phyloP scores from a whole-genome alignment of 2,888 invertebrate species.

The Meteorus cinctellus region DNA sequence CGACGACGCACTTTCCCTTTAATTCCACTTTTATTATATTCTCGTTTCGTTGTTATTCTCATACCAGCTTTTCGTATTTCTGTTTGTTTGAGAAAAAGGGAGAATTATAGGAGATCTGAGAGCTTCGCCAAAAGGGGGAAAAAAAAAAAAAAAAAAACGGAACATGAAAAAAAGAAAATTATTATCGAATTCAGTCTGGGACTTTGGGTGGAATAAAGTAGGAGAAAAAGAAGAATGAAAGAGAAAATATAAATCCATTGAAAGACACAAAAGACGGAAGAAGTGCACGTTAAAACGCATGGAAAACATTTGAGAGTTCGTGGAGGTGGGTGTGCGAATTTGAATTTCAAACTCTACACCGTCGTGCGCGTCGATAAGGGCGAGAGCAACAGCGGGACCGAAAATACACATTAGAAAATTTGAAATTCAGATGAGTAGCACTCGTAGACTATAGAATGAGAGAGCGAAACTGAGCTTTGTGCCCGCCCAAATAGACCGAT shows the following conservation, averaged over 20 bases:
- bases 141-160: not conserved
- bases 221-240: slow-evolving; percentile 1
- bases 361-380: slow-evolving; percentile 60
- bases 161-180: not conserved
- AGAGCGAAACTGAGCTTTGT: slow-evolving; percentile 46
- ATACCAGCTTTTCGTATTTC: not conserved
- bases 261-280: slow-evolving; percentile 28
- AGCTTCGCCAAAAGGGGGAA: not conserved
- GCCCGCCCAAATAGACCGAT: slow-evolving; percentile 34
- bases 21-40: slow-evolving; percentile 22
- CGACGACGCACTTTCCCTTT: slow-evolving; percentile 17
- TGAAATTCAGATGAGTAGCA: slow-evolving; percentile 67
- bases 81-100: slow-evolving; percentile 1
- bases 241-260: not conserved
- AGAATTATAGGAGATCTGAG: not conserved
- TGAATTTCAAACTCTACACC: slow-evolving; percentile 67
- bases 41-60: slow-evolving; percentile 2
- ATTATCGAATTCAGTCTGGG: not conserved
- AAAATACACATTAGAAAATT: slow-evolving; percentile 72
- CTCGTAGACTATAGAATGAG: slow-evolving; percentile 33
- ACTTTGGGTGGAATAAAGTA: not conserved
- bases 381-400: slow-evolving; percentile 53
- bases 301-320: slow-evolving; percentile 47
- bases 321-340: slow-evolving; percentile 52
- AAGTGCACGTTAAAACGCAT: slow-evolving; percentile 26